Evolutionary conservation across 2,888 invertebrate genomes (phyloP).

Genomic region (Uloborus plumipes): DNA sequence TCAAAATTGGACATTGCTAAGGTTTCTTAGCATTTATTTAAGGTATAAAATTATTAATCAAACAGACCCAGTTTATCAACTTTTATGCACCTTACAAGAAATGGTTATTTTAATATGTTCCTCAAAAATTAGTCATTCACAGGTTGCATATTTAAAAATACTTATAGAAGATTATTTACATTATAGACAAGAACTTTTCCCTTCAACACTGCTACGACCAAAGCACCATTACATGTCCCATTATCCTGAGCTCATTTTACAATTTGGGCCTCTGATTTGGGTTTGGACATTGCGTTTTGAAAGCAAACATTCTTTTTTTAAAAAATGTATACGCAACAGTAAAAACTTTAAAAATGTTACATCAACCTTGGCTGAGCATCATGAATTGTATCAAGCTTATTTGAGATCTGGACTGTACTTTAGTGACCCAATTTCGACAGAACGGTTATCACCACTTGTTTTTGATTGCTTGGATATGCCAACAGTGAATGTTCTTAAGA

Average conservation of each 20-base stretch:
- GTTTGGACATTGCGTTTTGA: constrained; percentile 1
- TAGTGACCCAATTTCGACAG: too few relatives aligned
- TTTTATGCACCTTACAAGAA: not conserved
- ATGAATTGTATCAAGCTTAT: not conserved
- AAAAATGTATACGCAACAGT: not conserved
- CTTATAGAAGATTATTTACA: not conserved
- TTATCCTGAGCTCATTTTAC: not conserved
- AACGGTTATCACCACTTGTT: too few relatives aligned
- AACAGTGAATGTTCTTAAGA: not conserved
- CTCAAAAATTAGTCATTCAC: not conserved
- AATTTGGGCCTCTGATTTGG: not conserved
- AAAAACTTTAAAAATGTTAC: not conserved
- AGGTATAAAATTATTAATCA: not conserved
- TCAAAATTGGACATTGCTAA: not conserved
- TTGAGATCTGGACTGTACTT: not conserved
- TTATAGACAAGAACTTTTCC: constrained; percentile 3
- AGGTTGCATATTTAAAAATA: not conserved
- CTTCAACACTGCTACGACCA: not conserved
- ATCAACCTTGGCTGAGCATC: not conserved
- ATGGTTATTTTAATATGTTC: constrained; percentile 1
- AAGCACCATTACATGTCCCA: not conserved
- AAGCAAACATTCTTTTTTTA: constrained; percentile 2
- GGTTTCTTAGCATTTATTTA: not conserved
- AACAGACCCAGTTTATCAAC: not conserved
- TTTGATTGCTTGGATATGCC: too few relatives aligned